Evolutionary conservation across 2,888 invertebrate species (phyloP).

Genomic region (Temnothorax rugatulus): DNA sequence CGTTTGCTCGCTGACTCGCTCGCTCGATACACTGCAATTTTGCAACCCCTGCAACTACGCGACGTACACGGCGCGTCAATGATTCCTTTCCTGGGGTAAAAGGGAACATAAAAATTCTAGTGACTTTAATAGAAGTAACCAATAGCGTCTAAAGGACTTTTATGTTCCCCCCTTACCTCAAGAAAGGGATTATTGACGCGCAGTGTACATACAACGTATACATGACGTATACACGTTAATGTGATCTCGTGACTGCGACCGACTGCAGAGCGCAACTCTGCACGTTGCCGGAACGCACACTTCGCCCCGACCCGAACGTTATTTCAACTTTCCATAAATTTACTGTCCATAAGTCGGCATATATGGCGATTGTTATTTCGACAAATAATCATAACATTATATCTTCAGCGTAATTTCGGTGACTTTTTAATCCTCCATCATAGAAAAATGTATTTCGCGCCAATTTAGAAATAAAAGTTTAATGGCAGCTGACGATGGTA

Average conservation of each 20-base stretch:
- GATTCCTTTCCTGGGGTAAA: no score
- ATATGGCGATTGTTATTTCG: neutral
- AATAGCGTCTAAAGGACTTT: no score
- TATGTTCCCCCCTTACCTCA: no score
- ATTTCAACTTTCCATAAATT: constrained; percentile 39
- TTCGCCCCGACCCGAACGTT: neutral
- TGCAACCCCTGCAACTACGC: constrained; percentile 29
- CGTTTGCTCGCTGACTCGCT: neutral
- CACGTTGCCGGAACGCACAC: constrained; percentile 9
- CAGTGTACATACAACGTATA: no score
- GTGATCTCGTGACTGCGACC: constrained; percentile 33
- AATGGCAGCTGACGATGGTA: no score
- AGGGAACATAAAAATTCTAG: no score
- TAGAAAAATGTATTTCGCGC: neutral
- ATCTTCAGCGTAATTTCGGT: neutral
- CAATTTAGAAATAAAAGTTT: neutral
- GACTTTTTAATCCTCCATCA: neutral
- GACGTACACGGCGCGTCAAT: neutral
- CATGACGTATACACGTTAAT: constrained; percentile 14
- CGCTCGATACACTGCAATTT: constrained; percentile 41
- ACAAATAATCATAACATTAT: constrained; percentile 6
- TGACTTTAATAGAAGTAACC: no score
- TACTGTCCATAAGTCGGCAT: neutral
- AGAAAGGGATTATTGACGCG: no score
- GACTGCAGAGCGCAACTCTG: constrained; percentile 10